Evolutionary conservation across 2,113 vertebrate species (phyloP).

Genomic region (Brachirus orientalis): DNA sequence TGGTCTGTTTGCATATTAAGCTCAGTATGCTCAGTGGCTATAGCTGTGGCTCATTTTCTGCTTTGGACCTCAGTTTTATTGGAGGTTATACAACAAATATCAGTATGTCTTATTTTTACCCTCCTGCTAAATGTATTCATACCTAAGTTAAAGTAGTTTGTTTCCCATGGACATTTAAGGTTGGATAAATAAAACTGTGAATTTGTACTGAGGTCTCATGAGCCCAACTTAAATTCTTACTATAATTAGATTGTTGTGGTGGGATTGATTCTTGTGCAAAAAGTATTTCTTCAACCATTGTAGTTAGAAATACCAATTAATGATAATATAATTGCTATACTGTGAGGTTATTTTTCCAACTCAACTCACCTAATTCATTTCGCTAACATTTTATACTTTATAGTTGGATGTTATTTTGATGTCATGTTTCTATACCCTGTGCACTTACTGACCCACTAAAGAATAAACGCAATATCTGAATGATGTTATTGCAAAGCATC

Average conservation of each 20-base stretch:
- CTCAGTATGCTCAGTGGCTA: slow-evolving; percentile 2
- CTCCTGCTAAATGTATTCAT: not conserved
- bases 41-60: slow-evolving; percentile 10
- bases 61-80: slow-evolving; percentile 10
- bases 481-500: slow-evolving; percentile 33
- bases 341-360: not conserved
- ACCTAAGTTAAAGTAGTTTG: slow-evolving; percentile 28
- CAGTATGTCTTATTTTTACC: not conserved
- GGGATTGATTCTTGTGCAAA: slow-evolving; percentile 31
- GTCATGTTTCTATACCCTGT: slow-evolving; percentile 5
- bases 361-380: not conserved
- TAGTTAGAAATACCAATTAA: not conserved
- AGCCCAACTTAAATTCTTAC: slow-evolving; percentile 26
- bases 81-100: not conserved
- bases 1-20: not conserved
- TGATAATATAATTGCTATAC: not conserved
- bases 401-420: too few species aligned
- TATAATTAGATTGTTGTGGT: slow-evolving; percentile 48
- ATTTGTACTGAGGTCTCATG: slow-evolving; percentile 25
- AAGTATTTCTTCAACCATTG: not conserved
- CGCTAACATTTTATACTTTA: slow-evolving; percentile 19
- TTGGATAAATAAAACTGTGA: slow-evolving; percentile 38
- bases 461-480: slow-evolving; percentile 53
- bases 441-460: slow-evolving; percentile 12
- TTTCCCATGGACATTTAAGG: slow-evolving; percentile 36